Base-by-base conservation (phyloP, 2,113 vertebrate genomes). In the Lota lota region DNA sequence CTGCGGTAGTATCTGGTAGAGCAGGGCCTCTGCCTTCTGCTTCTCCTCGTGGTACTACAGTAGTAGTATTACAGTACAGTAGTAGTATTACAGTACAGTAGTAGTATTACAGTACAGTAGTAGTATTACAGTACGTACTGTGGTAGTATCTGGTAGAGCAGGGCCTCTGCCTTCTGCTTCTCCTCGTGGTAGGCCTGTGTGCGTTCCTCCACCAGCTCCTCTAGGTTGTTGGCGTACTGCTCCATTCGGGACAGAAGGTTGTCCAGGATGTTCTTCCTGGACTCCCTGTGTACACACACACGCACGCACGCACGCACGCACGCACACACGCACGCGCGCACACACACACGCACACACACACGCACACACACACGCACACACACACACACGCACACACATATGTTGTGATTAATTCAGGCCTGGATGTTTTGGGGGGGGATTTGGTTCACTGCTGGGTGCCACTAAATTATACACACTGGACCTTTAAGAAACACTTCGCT, bases 71-170 rank as follows among this genome's bases (percentile, higher is more conserved):
- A n/a, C n/a, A n/a, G n/a, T n/a, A n/a, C n/a, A n/a, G n/a, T 50
- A 47, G 69, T 74, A 76, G 28, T n/a, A n/a, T n/a, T n/a, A n/a
- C n/a, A n/a, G n/a, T n/a, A n/a, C n/a, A n/a, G n/a, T n/a, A n/a
- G n/a, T n/a, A n/a, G n/a, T n/a, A n/a, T n/a, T n/a, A n/a, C n/a
- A n/a, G n/a, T 82, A 22, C 7, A n/a, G 58, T 60, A 21, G 19
- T n/a, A 56, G 53, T 56, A 56, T 3, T 56, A 61, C 0, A 14
- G 21, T 22, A 22, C 94, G 94, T 64, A 98, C 96, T 97, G 96
- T 51, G 96, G 96, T n/a, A 98, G 92, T 63, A 98, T 98, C 83
- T 98, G 96, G 92, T 98, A 96, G n/a, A 98, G 95, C 47, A 99
- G 88, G 0, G 93, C 91, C 81, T 98, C 96, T 0, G 95, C 97